A percentile compares a stretch with the other conserved stretches of the same genome.
phyloP scores from a whole-genome alignment of 2,888 invertebrate species.

The Tineola bisselliella region DNA sequence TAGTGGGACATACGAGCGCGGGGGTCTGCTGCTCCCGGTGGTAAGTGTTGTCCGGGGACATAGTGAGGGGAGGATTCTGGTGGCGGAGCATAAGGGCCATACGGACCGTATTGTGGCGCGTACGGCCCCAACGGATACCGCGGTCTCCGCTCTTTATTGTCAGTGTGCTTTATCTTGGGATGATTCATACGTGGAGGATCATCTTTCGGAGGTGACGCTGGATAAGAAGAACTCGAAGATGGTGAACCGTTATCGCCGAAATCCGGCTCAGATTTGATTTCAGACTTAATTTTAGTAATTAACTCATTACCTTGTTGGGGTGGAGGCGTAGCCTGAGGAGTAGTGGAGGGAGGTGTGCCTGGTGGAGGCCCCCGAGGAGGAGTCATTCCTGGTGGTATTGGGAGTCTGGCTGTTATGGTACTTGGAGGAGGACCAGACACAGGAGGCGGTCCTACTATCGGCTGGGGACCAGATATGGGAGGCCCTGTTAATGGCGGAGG shows the following conservation, averaged over 20 bases:
- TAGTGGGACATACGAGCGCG: background rate
- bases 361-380: conserved; percentile 17
- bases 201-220: conserved; percentile 28
- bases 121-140: conserved; percentile 57
- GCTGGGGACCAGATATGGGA: conserved; percentile 15
- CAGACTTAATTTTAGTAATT: conserved; percentile 45
- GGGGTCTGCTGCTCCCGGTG: background rate
- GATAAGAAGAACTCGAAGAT: conserved; percentile 23
- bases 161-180: conserved; percentile 57
- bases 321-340: conserved; percentile 16
- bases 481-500: conserved; percentile 16
- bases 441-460: conserved; percentile 18
- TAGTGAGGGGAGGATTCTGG: conserved; percentile 17
- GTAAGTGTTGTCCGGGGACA: conserved; percentile 11
- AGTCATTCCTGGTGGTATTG: conserved; percentile 19
- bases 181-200: conserved; percentile 40
- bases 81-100: conserved; percentile 52
- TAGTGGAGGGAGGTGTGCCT: conserved; percentile 11
- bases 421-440: conserved; percentile 16
- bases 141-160: conserved; percentile 51
- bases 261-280: conserved; percentile 54
- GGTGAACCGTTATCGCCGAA: conserved; percentile 42
- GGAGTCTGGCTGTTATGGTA: conserved; percentile 17
- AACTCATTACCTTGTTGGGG: conserved; percentile 15
- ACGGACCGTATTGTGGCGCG: conserved; percentile 57